Evolutionary conservation across 2,113 vertebrate species (phyloP).

Genomic region (Hemichromis elongatus): DNA sequence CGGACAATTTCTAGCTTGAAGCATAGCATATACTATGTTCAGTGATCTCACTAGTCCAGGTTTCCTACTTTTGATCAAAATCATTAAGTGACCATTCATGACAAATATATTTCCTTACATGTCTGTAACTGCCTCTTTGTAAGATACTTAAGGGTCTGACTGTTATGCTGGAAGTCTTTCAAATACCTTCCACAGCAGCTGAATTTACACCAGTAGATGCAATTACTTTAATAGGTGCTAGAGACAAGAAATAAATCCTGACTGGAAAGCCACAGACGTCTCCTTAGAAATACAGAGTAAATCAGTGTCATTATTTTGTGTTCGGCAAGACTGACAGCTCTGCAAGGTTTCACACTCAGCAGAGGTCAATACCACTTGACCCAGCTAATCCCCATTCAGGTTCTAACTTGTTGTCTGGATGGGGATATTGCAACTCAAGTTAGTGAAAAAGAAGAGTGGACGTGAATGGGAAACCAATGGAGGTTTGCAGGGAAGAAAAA

Average conservation of each 20-base stretch:
- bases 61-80: neutral
- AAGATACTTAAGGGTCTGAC: neutral
- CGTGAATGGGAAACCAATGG: neutral
- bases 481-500: neutral
- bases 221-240: neutral
- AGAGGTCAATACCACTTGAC: constrained; percentile 30
- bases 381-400: constrained; percentile 10
- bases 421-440: neutral
- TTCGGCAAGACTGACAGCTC: neutral
- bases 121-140: neutral
- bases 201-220: neutral
- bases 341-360: constrained; percentile 1
- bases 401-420: neutral
- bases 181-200: neutral
- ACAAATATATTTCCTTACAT: neutral
- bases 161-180: neutral
- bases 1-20: neutral
- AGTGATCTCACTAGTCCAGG: rapidly evolving
- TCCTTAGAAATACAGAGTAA: neutral
- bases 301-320: neutral
- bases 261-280: neutral
- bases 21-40: neutral
- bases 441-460: neutral
- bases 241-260: neutral
- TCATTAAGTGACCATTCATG: neutral